A percentile compares a stretch with the other conserved stretches of the same genome.
phyloP scores from a whole-genome alignment of 2,888 invertebrate genomes.

The Caenorhabditis parvicauda region DNA sequence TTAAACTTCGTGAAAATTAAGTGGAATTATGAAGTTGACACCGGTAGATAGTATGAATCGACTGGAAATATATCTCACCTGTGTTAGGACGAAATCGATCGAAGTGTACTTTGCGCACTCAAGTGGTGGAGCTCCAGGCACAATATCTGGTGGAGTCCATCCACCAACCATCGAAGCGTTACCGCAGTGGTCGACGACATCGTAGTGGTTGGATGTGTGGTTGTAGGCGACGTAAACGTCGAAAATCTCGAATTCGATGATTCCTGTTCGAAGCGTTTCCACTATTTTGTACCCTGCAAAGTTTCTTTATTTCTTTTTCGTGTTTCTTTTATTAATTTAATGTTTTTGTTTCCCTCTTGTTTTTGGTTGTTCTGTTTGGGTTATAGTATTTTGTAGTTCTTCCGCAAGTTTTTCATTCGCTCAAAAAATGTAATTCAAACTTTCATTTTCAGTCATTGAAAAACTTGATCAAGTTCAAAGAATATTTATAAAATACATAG shows the following conservation, averaged over 20 bases:
- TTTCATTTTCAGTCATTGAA: too few species aligned
- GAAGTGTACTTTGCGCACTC: constrained; percentile 48
- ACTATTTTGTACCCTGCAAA: constrained; percentile 80
- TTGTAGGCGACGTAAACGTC: constrained; percentile 66
- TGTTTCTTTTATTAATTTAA: too few species aligned
- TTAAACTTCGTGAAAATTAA: too few species aligned
- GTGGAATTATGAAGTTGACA: constrained; percentile 1
- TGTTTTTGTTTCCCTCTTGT: too few species aligned
- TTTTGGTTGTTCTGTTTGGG: too few species aligned
- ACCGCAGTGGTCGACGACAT: constrained; percentile 31
- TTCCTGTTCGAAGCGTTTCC: constrained; percentile 96
- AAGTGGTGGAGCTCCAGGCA: constrained; percentile 22
- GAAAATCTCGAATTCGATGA: constrained; percentile 83
- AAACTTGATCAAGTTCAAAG: too few species aligned
- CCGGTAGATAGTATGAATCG: too few species aligned
- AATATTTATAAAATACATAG: too few species aligned
- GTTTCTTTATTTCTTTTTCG: too few species aligned
- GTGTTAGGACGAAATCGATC: constrained; percentile 40
- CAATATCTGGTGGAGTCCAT: constrained; percentile 26
- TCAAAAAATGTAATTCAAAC: too few species aligned
- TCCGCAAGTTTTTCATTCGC: too few species aligned
- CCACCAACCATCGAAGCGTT: constrained; percentile 27
- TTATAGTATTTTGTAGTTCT: too few species aligned
- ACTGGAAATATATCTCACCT: constrained; percentile 6
- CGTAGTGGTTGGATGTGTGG: constrained; percentile 26